phyloP scores from a whole-genome alignment of 2,113 vertebrate genomes.

The Hydrochoerus hydrochaeris region DNA sequence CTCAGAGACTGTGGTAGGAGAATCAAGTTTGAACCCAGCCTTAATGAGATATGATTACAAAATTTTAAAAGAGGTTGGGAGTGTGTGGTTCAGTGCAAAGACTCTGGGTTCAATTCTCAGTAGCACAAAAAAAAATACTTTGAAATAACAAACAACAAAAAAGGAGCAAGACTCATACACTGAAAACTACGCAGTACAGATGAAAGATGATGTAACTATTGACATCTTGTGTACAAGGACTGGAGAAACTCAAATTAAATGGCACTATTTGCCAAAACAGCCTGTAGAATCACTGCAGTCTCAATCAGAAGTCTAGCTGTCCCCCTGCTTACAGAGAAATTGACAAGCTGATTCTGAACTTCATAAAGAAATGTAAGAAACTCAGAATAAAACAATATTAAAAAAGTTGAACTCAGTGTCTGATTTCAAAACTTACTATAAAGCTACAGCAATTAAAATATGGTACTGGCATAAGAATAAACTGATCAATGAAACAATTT shows the following conservation, averaged over 20 bases:
- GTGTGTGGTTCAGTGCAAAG: background rate
- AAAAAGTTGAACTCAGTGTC: background rate
- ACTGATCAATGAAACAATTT: background rate
- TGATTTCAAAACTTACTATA: constrained; percentile 26
- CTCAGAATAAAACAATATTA: background rate
- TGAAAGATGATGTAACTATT: background rate
- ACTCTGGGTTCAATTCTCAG: background rate
- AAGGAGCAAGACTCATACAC: background rate
- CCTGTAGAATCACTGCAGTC: background rate
- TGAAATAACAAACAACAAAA: background rate
- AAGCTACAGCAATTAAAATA: background rate
- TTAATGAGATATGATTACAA: background rate
- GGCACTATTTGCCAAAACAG: background rate
- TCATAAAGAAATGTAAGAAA: background rate
- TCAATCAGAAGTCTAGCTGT: background rate
- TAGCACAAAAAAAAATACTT: background rate
- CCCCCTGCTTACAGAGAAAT: background rate
- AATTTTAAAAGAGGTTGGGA: background rate
- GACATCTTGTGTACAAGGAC: background rate
- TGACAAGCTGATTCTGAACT: background rate
- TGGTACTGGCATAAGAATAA: background rate
- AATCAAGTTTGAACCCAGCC: background rate
- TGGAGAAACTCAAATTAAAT: background rate
- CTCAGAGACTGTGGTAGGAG: background rate
- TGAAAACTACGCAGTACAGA: background rate